These are phyloP conservation scores for Rhagologus leucostigma DNA, from an alignment of 2,113 vertebrate genomes.

Conservation along the genomic window DNA sequence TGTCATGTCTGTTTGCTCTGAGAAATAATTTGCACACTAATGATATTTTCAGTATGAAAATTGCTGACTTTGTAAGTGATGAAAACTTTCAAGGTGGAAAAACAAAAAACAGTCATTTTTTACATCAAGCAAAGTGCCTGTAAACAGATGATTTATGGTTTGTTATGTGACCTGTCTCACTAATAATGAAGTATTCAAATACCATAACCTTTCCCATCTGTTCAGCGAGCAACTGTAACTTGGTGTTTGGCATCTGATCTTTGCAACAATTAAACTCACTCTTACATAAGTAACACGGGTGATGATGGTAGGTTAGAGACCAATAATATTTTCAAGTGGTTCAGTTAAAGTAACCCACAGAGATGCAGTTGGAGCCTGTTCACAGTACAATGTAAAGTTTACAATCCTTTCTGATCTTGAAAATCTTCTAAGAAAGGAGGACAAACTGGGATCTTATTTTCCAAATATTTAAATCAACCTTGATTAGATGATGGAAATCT, in stretches of 20 bases:
- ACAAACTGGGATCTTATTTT: not conserved
- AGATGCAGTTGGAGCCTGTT: not conserved
- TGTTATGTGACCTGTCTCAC: conserved; percentile 5
- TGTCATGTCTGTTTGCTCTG: not conserved
- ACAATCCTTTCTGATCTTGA: not conserved
- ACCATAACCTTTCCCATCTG: conserved; percentile 49
- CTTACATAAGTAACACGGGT: not conserved
- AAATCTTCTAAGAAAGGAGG: not conserved
- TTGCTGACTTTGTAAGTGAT: not conserved
- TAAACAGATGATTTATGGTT: conserved; percentile 51
- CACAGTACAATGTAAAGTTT: not conserved
- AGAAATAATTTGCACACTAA: conserved; percentile 26
- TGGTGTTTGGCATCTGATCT: conserved; percentile 47
- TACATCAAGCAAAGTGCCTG: not conserved
- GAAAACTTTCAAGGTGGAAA: conserved; percentile 16
- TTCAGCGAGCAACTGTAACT: conserved; percentile 25
- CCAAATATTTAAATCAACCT: not conserved
- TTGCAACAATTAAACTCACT: conserved; percentile 6
- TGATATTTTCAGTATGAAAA: not conserved
- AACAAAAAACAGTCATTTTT: not conserved
- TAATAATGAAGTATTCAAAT: conserved; percentile 45
- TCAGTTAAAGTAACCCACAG: not conserved
- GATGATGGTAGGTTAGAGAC: not conserved
- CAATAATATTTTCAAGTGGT: not conserved
- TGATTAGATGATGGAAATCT: not conserved